phyloP scores from a whole-genome alignment of 2,113 vertebrate species.

The Holacanthus passer region DNA sequence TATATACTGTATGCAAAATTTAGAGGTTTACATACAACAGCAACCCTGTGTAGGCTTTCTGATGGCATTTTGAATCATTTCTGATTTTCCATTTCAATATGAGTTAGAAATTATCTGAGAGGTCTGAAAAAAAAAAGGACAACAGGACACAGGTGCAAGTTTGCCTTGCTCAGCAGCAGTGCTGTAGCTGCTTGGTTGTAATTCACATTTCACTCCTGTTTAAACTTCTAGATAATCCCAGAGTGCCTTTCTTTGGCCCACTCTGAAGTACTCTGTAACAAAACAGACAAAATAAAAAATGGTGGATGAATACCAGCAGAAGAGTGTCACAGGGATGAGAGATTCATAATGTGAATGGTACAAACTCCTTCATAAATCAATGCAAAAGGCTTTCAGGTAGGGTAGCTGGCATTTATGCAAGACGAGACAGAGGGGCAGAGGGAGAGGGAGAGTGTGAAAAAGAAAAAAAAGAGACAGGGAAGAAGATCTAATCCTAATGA shows the following conservation, averaged over 20 bases:
- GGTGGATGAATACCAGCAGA: conserved; percentile 91
- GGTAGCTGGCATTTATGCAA: conserved; percentile 84
- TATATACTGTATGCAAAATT: too few relatives aligned
- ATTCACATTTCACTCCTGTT: conserved; percentile 80
- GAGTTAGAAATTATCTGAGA: conserved; percentile 46
- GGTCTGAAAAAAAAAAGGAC: conserved; percentile 29
- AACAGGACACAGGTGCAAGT: conserved; percentile 21
- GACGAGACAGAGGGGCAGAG: conserved; percentile 30
- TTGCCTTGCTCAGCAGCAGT: conserved; percentile 8
- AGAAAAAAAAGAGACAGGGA: conserved; percentile 1
- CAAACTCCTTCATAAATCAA: conserved; percentile 91
- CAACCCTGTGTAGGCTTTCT: background rate
- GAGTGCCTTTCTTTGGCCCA: conserved; percentile 89
- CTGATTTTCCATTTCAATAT: conserved; percentile 11
- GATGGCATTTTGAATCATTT: conserved; percentile 21
- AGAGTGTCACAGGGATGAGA: conserved; percentile 87
- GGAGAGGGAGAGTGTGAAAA: background rate
- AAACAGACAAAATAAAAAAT: conserved; percentile 85
- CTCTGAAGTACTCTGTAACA: conserved; percentile 88
- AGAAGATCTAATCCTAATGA: conserved; percentile 22
- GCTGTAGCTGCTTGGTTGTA: conserved; percentile 57
- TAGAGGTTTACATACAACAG: background rate
- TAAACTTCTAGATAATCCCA: conserved; percentile 84
- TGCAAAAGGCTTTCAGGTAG: conserved; percentile 83
- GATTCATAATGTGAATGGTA: conserved; percentile 90